Evolutionary conservation across 2,888 invertebrate genomes (phyloP), one percentile per base, ranked within the genome.

Genomic region (Podabrus alpinus): DNA sequence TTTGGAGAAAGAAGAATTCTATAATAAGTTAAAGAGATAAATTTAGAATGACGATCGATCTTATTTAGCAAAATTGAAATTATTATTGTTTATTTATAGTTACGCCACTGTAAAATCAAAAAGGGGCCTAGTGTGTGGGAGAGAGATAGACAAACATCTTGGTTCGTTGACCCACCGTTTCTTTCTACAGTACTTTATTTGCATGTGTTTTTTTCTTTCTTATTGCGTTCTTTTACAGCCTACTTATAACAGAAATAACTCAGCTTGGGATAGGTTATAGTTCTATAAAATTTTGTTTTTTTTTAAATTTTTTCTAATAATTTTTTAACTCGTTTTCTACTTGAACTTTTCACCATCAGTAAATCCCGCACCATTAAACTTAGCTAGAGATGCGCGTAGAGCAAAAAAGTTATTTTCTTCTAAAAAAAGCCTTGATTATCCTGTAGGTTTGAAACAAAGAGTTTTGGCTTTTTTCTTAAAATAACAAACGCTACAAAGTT

Each of bases 181-280:
- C 87, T 87, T 87, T 87, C 87, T 86, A 85, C 86, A 85, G 86
- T 85, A 87, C 87, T 87, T 87, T 87, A 87, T 87, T 87, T 87
- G 87, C 87, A 87, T 87, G 87, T 84, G 85, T 86, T 86, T 86
- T 86, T 86, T 87, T 85, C 83, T 82, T 78, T 86, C 80, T 80
- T 84, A 84, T 85, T 85, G 85, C 86, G 85, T 86, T 86, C 86
- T 86, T 86, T 87, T 86, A 85, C 86, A 85, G 86, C 86, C 87
- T 86, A 86, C 86, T 86, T 86, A 83, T 86, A 86, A 86, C 87
- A 86, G 87, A 87, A 87, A 87, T 87, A 87, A 87, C 87, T 87
- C 85, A 85, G 85, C 84, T 85, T 86, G 84, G 83, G 85, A 85
- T 86, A 87, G 87, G 87, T 87, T 87, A 87, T 86, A 86, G 86